Percentiles rank a stretch among this genome's conserved stretches.
phyloP scores from a whole-genome alignment of 1,140 invertebrate species.

The Drosophila murphyi region DNA sequence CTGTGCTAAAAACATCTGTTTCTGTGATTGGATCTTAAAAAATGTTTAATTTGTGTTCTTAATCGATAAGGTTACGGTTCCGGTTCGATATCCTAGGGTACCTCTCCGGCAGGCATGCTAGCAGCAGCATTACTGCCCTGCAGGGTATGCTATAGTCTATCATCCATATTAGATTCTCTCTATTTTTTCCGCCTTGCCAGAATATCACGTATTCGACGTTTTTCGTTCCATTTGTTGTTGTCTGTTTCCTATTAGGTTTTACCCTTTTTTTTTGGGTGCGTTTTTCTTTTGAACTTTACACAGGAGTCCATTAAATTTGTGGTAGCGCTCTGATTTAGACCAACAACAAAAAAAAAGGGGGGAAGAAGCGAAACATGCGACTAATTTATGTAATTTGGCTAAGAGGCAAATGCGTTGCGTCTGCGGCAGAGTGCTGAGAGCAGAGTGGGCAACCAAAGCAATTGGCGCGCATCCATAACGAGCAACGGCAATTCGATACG shows the following conservation, averaged over 20 bases:
- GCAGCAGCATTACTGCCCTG: not conserved
- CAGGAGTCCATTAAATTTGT: conserved; percentile 79
- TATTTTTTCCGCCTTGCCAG: not conserved
- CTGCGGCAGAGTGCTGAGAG: conserved; percentile 4
- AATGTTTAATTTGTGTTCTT: no score
- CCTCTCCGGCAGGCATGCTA: no score
- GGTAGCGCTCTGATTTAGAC: conserved; percentile 68
- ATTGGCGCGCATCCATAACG: conserved; percentile 77
- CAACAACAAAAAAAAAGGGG: conserved; percentile 4
- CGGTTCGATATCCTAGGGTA: no score
- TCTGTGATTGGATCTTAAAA: no score
- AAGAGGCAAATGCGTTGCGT: conserved; percentile 68
- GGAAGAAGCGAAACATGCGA: conserved; percentile 40
- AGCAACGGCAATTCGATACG: not conserved
- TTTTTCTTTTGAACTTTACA: conserved; percentile 69
- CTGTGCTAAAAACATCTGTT: no score
- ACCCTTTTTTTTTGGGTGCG: conserved; percentile 50
- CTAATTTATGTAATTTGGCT: conserved; percentile 82
- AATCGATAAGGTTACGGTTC: no score
- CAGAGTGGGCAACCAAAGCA: conserved; percentile 25
- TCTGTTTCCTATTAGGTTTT: conserved; percentile 17
- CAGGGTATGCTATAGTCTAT: not conserved
- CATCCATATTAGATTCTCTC: not conserved
- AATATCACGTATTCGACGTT: conserved; percentile 54
- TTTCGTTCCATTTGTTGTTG: conserved; percentile 49